These are phyloP conservation scores for Mactromeris polynyma DNA, from an alignment of 2,888 invertebrate species.

Conservation along the genomic window DNA sequence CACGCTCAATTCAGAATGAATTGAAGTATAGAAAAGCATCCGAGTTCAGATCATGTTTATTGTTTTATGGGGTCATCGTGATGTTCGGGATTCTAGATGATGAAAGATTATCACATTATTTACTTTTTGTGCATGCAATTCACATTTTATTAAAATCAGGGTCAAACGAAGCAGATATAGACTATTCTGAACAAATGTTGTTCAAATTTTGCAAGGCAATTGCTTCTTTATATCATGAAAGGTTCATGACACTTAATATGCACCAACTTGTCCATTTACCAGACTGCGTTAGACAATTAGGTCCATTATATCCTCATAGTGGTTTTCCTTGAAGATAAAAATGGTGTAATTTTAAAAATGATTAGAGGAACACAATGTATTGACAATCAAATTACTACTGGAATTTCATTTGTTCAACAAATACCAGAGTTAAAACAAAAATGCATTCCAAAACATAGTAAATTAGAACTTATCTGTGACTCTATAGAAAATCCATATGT, in stretches of 20 bases:
- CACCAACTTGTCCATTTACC: conserved; percentile 67
- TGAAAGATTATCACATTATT: conserved; percentile 30
- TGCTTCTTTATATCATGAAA: conserved; percentile 35
- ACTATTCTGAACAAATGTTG: conserved; percentile 18
- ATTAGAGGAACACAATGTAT: conserved; percentile 62
- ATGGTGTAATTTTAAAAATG: conserved; percentile 59
- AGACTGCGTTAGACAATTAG: conserved; percentile 61
- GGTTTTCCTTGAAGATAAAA: conserved; percentile 66
- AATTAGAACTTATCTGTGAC: no score
- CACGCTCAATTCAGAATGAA: conserved; percentile 20
- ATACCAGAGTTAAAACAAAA: conserved; percentile 57
- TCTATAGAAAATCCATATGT: conserved; percentile 18
- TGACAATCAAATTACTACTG: conserved; percentile 61
- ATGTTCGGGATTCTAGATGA: conserved; percentile 25
- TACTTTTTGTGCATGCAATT: conserved; percentile 27
- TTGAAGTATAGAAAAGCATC: conserved; percentile 29
- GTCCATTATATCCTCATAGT: conserved; percentile 50
- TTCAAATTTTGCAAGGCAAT: conserved; percentile 14
- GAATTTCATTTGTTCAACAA: conserved; percentile 63
- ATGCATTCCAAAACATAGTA: no score
- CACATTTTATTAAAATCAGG: conserved; percentile 29
- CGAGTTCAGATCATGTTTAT: conserved; percentile 15
- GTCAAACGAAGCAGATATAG: background rate
- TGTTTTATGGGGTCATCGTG: conserved; percentile 26
- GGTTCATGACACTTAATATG: conserved; percentile 61